Evolutionary conservation across 2,113 vertebrate species (phyloP), one percentile per base, ranked within the genome.

Genomic region (Phylloscopus whistleri): DNA sequence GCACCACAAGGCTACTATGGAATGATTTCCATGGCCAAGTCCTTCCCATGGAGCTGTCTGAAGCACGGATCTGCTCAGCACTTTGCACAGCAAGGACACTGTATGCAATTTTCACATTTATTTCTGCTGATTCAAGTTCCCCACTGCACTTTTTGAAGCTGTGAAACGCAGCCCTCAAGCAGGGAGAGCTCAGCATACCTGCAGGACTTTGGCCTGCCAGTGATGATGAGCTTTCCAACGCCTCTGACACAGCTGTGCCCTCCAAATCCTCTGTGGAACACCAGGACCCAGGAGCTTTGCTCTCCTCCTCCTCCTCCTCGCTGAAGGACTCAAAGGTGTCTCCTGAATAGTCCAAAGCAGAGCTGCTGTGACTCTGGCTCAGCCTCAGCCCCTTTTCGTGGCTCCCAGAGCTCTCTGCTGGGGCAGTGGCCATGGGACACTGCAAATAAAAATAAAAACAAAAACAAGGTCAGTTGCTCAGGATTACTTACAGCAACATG

Each of bases 261-360:
- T 80, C 84, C 20, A 43, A 63, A 49, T 59, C 78, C 69, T 92
- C 82, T 27, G 33, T 10, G 51, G 77, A 92, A 75, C 63, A 59
- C 13, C 28, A 74, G 1, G 11, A 80, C 31, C 53, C 72, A 66
- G 92, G 72, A 4, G 44, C 52, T 48, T 94, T 4, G 0, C 56
- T 82, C 64, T 84, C 84, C 52, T 52, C 31, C 44, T 39, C 90
- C 21, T 41, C 89, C 23, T 94, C 87, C 69, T 93, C 35, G 0
- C 84, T 91, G 59, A 78, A 48, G 41, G 90, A 52, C 24, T 94
- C 90, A 87, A 94, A 97, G 10, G 92, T 81, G 31, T 77, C 94
- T 63, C 74, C 92, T 39, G 79, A 64, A 48, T 58, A 96, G 43
- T 15, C 64, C 69, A 72, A 69, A 58, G n/a, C 17, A 59, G 78